Percentiles rank a stretch among this genome's conserved stretches.
Conservation (phyloP, 2,888 invertebrate species). For the Ornithoptera alexandrae region DNA sequence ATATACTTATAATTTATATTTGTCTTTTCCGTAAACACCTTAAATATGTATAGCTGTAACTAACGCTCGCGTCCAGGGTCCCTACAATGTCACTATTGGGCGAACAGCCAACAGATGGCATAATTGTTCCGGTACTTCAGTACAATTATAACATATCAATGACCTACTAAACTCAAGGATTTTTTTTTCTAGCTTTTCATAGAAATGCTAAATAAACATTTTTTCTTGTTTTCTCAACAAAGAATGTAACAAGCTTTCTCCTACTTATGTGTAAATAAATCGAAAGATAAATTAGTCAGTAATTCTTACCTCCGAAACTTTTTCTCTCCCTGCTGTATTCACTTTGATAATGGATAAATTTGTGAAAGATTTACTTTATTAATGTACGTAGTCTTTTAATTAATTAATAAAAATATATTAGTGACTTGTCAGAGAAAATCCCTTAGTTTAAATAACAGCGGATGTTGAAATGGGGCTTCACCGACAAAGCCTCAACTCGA, state of each 20-base stretch:
- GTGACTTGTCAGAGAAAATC: not conserved
- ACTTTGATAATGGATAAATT: too few species aligned
- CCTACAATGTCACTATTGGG: slow-evolving; percentile 47
- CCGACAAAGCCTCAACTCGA: slow-evolving; percentile 33
- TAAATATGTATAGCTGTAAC: slow-evolving; percentile 29
- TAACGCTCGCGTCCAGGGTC: slow-evolving; percentile 36
- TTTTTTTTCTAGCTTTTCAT: not conserved
- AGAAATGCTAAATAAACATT: not conserved
- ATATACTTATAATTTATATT: too few species aligned
- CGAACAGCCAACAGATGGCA: slow-evolving; percentile 69
- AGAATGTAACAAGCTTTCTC: not conserved
- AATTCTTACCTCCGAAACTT: too few species aligned
- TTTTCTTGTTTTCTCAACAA: not conserved
- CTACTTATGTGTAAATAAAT: not conserved
- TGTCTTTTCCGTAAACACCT: not conserved
- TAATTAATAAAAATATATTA: too few species aligned
- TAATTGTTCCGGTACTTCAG: slow-evolving; percentile 43
- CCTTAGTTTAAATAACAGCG: slow-evolving; percentile 37
- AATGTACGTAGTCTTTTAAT: too few species aligned
- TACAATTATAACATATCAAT: slow-evolving; percentile 17
- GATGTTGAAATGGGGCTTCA: slow-evolving; percentile 45
- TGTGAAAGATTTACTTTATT: too few species aligned
- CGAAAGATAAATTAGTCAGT: too few species aligned
- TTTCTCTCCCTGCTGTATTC: too few species aligned
- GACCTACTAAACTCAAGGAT: slow-evolving; percentile 12